Evolutionary conservation across 2,113 vertebrate species (phyloP).

Genomic region (Columba janthina): DNA sequence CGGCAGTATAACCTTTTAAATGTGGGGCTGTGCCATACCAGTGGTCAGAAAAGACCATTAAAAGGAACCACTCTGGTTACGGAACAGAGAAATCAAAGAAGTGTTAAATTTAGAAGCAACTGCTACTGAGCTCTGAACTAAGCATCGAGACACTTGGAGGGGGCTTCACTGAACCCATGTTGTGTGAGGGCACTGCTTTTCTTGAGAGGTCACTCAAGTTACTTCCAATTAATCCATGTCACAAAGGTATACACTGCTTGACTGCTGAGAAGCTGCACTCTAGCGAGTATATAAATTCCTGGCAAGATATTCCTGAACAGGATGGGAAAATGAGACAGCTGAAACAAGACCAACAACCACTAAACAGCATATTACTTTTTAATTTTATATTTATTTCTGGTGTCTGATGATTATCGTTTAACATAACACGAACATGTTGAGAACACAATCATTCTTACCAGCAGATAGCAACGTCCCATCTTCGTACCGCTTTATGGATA

Average conservation of each 20-base stretch:
- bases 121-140: background rate
- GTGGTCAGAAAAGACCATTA: background rate
- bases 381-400: background rate
- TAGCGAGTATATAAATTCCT: background rate
- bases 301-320: background rate
- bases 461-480: constrained; percentile 87
- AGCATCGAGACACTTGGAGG: background rate
- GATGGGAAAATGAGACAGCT: background rate
- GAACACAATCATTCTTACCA: constrained; percentile 74
- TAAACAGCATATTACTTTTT: background rate
- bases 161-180: background rate
- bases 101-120: background rate
- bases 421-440: accelerated
- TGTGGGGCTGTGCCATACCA: background rate
- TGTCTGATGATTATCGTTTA: background rate
- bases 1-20: background rate
- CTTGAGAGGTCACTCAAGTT: background rate
- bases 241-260: background rate
- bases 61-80: background rate
- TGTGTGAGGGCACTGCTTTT: background rate
- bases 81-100: background rate
- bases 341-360: background rate
- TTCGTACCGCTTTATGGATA: constrained; percentile 83
- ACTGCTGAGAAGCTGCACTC: background rate
- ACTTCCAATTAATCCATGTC: background rate